Evolutionary conservation across 2,888 invertebrate genomes (phyloP), one percentile per base, ranked within the genome.

Genomic region (Dryococelus australis): DNA sequence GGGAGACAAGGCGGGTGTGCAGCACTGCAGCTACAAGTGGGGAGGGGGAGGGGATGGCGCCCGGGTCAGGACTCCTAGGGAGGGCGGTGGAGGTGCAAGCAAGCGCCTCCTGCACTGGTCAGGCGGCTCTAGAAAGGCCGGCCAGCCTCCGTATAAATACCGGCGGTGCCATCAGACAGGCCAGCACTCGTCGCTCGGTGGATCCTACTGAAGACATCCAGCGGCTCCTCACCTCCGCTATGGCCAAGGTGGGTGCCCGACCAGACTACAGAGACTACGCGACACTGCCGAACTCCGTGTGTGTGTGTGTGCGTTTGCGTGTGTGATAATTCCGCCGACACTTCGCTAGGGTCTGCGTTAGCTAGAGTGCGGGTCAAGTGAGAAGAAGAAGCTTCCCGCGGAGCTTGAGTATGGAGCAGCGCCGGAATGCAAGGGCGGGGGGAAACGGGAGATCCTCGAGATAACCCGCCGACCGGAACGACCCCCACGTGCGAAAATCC

Each of bases 161-260:
- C 85, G 24, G 85, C 85, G 51, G 43, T 53, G 85, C 47, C 85
- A 43, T 47, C 47, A 47, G 85, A 4, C 26, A 13, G 16, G n/a
- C 27, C 85, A 85, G n/a, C 85, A 85, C 53, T 47, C 53, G 85
- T 47, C 53, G 85, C 20, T 51, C 85, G 26, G 85, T 85, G 85
- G 51, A 26, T 65, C 65, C 65, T 9, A 3, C 8, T 8, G 8
- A 16, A 65, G 51, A 51, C 51, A n/a, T 16, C 0, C n/a, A n/a
- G 13, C 65, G 65, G 65, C 65, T 35, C 35, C 35, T 1, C 65
- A 16, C 13, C 65, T 65, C n/a, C 65, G n/a, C 65, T 24, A 65
- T 65, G 65, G 20, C 8, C 65, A 65, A 65, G 65, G 65, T 65
- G 20, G 13, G 65, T 65, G 65, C 65, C n/a, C 65, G 6, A 12